Percentiles rank a stretch among this genome's conserved stretches.
Conservation (phyloP, 1,140 invertebrate species). For the Reticulitermes speratus region DNA sequence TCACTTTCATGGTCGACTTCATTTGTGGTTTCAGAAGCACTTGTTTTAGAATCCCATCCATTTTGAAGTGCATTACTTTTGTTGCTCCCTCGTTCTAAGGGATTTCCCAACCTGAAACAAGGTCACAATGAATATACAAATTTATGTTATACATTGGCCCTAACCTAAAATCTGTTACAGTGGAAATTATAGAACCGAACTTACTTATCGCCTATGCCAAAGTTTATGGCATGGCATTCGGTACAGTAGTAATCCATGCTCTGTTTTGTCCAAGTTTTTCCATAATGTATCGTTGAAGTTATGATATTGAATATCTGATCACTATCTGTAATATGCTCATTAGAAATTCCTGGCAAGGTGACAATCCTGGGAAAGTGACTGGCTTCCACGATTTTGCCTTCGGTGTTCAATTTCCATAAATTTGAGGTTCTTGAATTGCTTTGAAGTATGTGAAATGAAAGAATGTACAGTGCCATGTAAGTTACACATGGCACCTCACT, state of each 20-base stretch:
- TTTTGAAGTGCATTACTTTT: neutral
- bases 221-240: conserved; percentile 38
- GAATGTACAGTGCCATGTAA: conserved; percentile 47
- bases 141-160: neutral
- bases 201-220: neutral
- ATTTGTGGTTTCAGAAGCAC: conserved; percentile 31
- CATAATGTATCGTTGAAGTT: conserved; percentile 61
- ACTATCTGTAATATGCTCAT: conserved; percentile 5
- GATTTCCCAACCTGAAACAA: neutral
- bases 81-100: neutral
- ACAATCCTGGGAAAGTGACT: conserved; percentile 52
- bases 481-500: conserved; percentile 31
- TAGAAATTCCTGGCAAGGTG: conserved; percentile 43
- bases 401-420: conserved; percentile 69
- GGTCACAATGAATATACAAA: neutral
- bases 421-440: conserved; percentile 71
- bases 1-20: conserved; percentile 42
- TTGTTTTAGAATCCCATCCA: conserved; percentile 36
- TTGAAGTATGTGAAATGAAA: conserved; percentile 62
- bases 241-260: conserved; percentile 45
- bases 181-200: neutral
- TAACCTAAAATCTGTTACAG: neutral
- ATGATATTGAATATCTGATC: conserved; percentile 65
- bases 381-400: conserved; percentile 65
- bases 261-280: conserved; percentile 61